Base-by-base conservation (phyloP, 2,888 invertebrate genomes). In the Lasius platythorax region DNA sequence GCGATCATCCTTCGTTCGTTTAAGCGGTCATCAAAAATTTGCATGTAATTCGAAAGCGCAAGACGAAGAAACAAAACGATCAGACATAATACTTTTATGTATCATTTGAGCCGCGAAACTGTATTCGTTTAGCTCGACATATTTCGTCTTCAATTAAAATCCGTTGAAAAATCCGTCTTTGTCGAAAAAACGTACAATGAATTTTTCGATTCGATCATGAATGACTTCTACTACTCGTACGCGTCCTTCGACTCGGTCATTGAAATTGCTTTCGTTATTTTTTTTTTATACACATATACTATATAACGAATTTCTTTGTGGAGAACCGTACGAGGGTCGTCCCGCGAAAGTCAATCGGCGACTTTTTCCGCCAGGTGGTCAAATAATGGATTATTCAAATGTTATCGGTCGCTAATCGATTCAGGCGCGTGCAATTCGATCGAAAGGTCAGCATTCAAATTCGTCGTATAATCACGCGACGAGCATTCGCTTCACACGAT, bases 81-180 rank as follows among this genome's bases (percentile, higher is more conserved):
- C 28, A 30, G 30, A n/a, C 28, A 18, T 30, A 28, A 68, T 86
- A 88, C 87, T 86, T 64, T 33, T 12, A n/a, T 76, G 72, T 50
- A 83, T 84, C 70, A 11, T 50, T 18, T n/a, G 33, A 82, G 61
- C 64, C 12, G 43, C 43, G 8, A 43, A 72, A 37, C 15, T 37
- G 30, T 11, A 43, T 43, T 43, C 4, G 12, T 15, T 12, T 43
- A 15, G 3, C 4, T 46, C 46, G 46, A 46, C 0, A 43, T 46
- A 46, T 15, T 46, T 46, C 15, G 46, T 46, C 5, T 15, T 46
- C 15, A 3, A 46, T 46, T 46, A 46, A 46, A 46, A 46, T 15
- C 43, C 11, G 11, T 43, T 43, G 11, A 43, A 12, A 43, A 43
- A 43, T 43, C 12, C 43, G 46, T 46, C 15, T 46, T 46, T 46